phyloP scores from a whole-genome alignment of 2,113 vertebrate species.

The Axis porcinus region DNA sequence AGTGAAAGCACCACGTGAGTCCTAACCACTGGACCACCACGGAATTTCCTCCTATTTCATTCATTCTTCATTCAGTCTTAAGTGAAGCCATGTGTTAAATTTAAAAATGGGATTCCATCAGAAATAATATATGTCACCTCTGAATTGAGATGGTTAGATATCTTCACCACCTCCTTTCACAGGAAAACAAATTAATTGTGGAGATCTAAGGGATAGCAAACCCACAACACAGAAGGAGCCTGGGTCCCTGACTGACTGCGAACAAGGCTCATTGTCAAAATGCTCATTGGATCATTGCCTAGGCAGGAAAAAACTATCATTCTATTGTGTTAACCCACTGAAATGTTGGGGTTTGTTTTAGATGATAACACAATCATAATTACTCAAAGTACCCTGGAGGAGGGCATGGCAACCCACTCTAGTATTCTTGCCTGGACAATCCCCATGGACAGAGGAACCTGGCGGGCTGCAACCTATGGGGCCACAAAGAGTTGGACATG shows the following conservation, averaged over 20 bases:
- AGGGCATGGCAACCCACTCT: neutral
- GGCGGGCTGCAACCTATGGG: neutral
- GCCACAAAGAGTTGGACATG: neutral
- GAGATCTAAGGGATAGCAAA: neutral
- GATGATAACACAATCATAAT: neutral
- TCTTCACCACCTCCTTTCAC: neutral
- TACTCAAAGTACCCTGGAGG: neutral
- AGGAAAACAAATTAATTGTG: neutral
- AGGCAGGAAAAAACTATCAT: neutral
- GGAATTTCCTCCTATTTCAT: neutral
- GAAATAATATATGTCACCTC: neutral
- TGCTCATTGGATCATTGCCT: neutral
- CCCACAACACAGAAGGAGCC: neutral
- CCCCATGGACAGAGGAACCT: neutral
- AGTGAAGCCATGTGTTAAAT: neutral
- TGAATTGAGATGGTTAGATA: no score
- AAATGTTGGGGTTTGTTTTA: neutral
- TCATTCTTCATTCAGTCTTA: neutral
- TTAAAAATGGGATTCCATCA: neutral
- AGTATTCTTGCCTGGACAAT: neutral
- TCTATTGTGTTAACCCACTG: neutral
- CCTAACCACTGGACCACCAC: neutral
- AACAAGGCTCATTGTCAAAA: neutral
- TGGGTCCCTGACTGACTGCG: neutral
- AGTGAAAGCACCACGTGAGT: neutral